Evolutionary conservation across 2,113 vertebrate species (phyloP).

Genomic region (Phainopepla nitens): DNA sequence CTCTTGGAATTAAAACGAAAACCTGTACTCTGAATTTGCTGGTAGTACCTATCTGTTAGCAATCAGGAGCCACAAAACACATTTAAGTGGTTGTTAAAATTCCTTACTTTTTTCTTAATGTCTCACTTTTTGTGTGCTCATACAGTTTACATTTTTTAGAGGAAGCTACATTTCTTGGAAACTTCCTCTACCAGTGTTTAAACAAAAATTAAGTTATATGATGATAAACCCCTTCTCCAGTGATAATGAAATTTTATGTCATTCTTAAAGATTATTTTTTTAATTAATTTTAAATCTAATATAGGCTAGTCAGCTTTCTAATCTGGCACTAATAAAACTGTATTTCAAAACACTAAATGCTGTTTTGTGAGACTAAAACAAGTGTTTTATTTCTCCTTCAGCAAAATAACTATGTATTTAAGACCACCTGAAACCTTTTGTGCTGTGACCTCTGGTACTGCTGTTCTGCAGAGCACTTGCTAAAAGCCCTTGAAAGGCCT

Average conservation of each 20-base stretch:
- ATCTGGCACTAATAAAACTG: not conserved
- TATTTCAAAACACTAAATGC: slow-evolving; percentile 50
- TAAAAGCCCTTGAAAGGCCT: not conserved
- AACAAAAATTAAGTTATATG: not conserved
- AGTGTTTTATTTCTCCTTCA: not conserved
- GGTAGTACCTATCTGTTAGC: not conserved
- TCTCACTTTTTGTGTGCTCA: not conserved
- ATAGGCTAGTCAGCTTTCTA: not conserved
- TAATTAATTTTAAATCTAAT: not conserved
- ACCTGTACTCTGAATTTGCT: not conserved
- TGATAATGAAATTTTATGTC: not conserved
- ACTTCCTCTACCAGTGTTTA: not conserved
- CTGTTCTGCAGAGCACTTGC: not conserved
- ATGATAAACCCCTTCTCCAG: not conserved
- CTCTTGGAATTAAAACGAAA: not conserved
- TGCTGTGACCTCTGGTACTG: not conserved
- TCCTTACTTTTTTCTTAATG: not conserved
- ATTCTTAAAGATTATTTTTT: not conserved
- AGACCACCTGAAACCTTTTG: not conserved
- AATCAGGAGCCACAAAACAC: not conserved
- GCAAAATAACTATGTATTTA: not conserved
- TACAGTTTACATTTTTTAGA: not conserved
- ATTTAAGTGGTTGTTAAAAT: not conserved
- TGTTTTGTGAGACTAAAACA: slow-evolving; percentile 3
- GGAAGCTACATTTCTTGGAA: not conserved